These are phyloP conservation scores for Propithecus coquereli DNA, from an alignment of 2,113 vertebrate species.

Conservation along the genomic window DNA sequence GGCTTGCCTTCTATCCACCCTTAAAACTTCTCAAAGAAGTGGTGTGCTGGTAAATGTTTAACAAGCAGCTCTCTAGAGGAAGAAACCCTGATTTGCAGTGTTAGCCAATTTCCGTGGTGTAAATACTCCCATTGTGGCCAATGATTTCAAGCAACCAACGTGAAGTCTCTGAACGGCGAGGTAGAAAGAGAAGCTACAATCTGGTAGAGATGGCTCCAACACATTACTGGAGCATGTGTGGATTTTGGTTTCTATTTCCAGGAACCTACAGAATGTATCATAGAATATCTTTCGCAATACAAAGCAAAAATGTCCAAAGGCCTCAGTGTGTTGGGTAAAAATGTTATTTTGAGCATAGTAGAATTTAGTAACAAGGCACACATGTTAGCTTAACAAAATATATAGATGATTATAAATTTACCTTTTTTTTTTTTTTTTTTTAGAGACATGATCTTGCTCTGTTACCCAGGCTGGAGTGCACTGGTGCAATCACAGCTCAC, in stretches of 20 bases:
- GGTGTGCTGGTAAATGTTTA: background rate
- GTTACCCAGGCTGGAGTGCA: no score
- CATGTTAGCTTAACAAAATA: background rate
- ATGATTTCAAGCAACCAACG: accelerated
- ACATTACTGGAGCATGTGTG: background rate
- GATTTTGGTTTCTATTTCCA: background rate
- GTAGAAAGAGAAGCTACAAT: background rate
- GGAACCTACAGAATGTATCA: background rate
- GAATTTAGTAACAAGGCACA: background rate
- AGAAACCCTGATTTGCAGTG: background rate
- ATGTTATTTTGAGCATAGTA: background rate
- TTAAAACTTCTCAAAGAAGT: background rate
- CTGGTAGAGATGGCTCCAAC: background rate
- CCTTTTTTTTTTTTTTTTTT: no score
- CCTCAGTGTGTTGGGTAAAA: background rate
- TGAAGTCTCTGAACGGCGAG: background rate
- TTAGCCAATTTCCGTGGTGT: background rate
- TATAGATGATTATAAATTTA: background rate
- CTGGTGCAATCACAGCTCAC: no score
- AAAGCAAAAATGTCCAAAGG: background rate
- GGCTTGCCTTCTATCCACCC: background rate
- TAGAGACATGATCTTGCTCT: no score
- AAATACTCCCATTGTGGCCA: background rate
- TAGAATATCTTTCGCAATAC: background rate
- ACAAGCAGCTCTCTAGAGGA: background rate